Evolutionary conservation across 1,140 invertebrate species (phyloP).

Genomic region (Amyelois transitella): DNA sequence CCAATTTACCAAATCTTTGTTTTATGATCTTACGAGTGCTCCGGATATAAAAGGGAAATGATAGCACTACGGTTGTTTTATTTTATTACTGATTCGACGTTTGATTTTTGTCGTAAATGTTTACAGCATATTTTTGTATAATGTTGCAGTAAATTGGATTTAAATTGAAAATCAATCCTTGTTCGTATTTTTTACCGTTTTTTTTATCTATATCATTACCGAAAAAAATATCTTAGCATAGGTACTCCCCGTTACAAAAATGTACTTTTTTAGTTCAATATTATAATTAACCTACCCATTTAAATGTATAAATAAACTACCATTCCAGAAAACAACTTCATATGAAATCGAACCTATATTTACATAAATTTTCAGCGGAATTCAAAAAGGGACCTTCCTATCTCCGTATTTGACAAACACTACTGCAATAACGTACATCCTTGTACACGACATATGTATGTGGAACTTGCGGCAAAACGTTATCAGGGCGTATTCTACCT

Average conservation of each 20-base stretch:
- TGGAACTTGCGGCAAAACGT: background rate
- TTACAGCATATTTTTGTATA: background rate
- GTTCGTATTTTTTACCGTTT: background rate
- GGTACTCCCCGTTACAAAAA: no score
- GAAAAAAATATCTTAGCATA: no score
- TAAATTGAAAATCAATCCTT: background rate
- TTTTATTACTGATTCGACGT: background rate
- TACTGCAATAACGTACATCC: background rate
- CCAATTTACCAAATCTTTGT: background rate
- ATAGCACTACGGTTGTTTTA: background rate
- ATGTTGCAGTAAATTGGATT: no score
- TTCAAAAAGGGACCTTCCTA: background rate
- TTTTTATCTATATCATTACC: no score
- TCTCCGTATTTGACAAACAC: background rate
- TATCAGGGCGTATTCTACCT: conserved; percentile 1
- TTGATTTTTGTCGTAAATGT: background rate
- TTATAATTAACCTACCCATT: no score
- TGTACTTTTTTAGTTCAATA: no score
- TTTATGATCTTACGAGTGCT: conserved; percentile 1
- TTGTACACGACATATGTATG: background rate
- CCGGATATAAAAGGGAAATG: conserved; percentile 11
- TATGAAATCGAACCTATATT: no score
- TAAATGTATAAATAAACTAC: no score
- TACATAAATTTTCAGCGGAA: background rate
- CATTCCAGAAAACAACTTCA: no score